Evolutionary conservation across 1,140 invertebrate species (phyloP).

Genomic region (Holcopasites calliopsidis): DNA sequence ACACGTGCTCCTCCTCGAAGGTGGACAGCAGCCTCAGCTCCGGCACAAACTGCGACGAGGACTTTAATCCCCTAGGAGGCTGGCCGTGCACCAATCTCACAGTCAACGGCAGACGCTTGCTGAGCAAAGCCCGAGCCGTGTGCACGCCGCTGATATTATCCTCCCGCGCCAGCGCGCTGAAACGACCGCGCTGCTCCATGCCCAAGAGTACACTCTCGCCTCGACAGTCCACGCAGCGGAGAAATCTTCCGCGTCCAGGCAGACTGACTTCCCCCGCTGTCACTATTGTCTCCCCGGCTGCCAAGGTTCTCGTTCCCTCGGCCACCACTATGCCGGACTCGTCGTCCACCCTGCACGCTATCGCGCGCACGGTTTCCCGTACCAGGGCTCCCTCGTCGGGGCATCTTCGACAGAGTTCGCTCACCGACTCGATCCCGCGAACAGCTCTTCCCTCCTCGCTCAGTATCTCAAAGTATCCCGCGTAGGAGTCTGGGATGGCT

Average conservation of each 20-base stretch:
- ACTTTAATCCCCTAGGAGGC: slow-evolving; percentile 88
- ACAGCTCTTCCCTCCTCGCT: slow-evolving; percentile 95
- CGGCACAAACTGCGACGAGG: slow-evolving; percentile 88
- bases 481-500: slow-evolving; percentile 93
- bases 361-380: slow-evolving; percentile 91
- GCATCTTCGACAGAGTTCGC: slow-evolving; percentile 88
- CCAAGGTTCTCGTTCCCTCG: slow-evolving; percentile 85
- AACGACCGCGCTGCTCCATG: slow-evolving; percentile 92
- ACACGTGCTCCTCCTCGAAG: slow-evolving; percentile 90
- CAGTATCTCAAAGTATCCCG: slow-evolving; percentile 95
- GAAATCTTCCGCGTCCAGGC: slow-evolving; percentile 85
- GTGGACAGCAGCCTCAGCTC: slow-evolving; percentile 91
- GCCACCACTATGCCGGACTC: slow-evolving; percentile 83
- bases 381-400: slow-evolving; percentile 90
- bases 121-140: slow-evolving; percentile 90
- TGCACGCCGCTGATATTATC: slow-evolving; percentile 96
- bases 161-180: slow-evolving; percentile 93
- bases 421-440: slow-evolving; percentile 92
- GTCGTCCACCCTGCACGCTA: slow-evolving; percentile 85
- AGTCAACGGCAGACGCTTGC: slow-evolving; percentile 93
- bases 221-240: slow-evolving; percentile 91
- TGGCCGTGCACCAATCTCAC: slow-evolving; percentile 94
- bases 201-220: slow-evolving; percentile 91
- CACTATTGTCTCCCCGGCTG: slow-evolving; percentile 87
- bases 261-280: slow-evolving; percentile 85